Percentiles rank a stretch among this genome's conserved stretches.
Conservation (phyloP, 2,888 invertebrate species). For the Leucophenga maculata region DNA sequence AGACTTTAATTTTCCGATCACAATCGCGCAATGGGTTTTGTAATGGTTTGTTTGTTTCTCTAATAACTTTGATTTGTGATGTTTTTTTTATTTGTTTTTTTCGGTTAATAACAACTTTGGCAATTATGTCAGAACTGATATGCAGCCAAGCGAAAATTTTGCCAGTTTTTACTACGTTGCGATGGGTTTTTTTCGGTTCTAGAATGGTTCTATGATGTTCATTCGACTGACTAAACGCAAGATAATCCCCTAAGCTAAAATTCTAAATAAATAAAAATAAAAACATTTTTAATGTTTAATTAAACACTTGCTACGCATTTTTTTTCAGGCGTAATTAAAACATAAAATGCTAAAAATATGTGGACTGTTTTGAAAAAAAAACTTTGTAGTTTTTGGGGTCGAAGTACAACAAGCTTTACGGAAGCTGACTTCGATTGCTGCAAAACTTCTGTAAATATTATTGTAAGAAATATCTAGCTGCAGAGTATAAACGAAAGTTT, state of each 20-base stretch:
- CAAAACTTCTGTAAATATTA: not conserved
- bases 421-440: not conserved
- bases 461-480: too few relatives aligned
- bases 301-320: not conserved
- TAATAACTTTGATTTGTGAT: constrained; percentile 30
- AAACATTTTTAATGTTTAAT: constrained; percentile 12
- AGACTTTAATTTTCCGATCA: too few relatives aligned
- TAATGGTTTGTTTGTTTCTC: constrained; percentile 12
- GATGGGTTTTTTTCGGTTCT: constrained; percentile 21
- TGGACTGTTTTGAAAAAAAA: too few relatives aligned
- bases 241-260: constrained; percentile 35
- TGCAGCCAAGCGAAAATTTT: constrained; percentile 57
- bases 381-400: not conserved
- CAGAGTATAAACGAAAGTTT: too few relatives aligned
- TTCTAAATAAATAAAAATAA: constrained; percentile 32
- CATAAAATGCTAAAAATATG: constrained; percentile 28
- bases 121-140: constrained; percentile 59
- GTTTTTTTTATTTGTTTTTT: constrained; percentile 22
- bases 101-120: constrained; percentile 53
- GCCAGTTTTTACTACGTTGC: constrained; percentile 34
- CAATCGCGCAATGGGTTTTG: not conserved
- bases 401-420: constrained; percentile 6
- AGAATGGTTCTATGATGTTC: constrained; percentile 47
- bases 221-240: constrained; percentile 27
- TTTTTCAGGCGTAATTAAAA: not conserved